phyloP scores from a whole-genome alignment of 2,888 invertebrate genomes.

The Calameuta idolon region DNA sequence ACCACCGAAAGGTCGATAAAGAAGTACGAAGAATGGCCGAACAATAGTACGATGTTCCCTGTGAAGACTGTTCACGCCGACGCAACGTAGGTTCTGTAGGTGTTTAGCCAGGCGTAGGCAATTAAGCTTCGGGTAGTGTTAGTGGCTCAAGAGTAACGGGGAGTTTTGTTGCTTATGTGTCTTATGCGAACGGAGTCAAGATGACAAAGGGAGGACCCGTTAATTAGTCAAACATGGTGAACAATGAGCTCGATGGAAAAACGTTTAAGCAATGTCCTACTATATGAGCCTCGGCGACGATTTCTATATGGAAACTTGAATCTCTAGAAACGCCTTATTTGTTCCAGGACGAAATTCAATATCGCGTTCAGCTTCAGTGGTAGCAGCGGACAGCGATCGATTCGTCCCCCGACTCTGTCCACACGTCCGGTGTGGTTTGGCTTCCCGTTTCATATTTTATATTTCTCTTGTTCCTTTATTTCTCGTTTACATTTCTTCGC shows the following conservation, averaged over 20 bases:
- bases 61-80: not conserved
- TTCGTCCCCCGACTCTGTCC: constrained; percentile 13
- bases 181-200: not conserved
- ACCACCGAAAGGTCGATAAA: not conserved
- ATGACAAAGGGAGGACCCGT: not conserved
- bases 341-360: constrained; percentile 24
- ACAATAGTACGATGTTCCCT: not conserved
- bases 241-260: not conserved
- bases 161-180: not conserved
- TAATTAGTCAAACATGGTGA: not conserved
- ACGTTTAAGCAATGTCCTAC: not conserved
- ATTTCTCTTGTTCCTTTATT: constrained; percentile 5
- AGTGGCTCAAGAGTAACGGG: not conserved
- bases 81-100: not conserved
- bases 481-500: not conserved
- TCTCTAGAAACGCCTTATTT: not conserved
- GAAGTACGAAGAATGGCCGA: not conserved
- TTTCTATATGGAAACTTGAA: not conserved
- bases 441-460: constrained; percentile 20
- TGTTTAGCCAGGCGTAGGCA: not conserved
- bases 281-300: not conserved
- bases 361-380: constrained; percentile 28
- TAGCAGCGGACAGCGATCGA: constrained; percentile 27
- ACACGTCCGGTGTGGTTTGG: constrained; percentile 26
- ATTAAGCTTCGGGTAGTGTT: not conserved